phyloP scores from a whole-genome alignment of 1,140 invertebrate species.

The Drosophila kohkoa region DNA sequence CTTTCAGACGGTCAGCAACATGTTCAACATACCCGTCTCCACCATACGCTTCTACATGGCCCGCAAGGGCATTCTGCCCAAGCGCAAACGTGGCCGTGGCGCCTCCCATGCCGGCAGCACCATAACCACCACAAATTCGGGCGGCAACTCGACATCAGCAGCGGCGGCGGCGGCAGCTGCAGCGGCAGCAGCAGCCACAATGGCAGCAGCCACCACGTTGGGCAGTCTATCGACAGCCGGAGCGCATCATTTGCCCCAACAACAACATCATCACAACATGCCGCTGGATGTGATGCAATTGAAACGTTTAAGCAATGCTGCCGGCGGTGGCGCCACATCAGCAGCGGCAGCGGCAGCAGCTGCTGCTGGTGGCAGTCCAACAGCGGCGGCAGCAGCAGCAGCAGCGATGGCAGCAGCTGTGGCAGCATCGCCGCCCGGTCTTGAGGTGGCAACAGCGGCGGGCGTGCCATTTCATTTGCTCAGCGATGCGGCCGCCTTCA shows the following conservation, averaged over 20 bases:
- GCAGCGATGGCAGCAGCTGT: slow-evolving; percentile 31
- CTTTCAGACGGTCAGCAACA: slow-evolving; percentile 92
- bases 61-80: slow-evolving; percentile 91
- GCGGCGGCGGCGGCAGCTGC: slow-evolving; percentile 19
- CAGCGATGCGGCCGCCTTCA: slow-evolving; percentile 84
- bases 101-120: slow-evolving; percentile 75
- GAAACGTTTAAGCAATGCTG: slow-evolving; percentile 47
- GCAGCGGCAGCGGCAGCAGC: not conserved
- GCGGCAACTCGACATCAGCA: slow-evolving; percentile 43
- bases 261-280: slow-evolving; percentile 31
- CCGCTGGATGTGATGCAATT: slow-evolving; percentile 57
- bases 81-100: slow-evolving; percentile 89
- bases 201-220: slow-evolving; percentile 51
- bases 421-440: slow-evolving; percentile 35
- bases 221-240: slow-evolving; percentile 44
- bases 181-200: slow-evolving; percentile 35
- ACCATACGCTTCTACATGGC: slow-evolving; percentile 94
- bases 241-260: slow-evolving; percentile 37
- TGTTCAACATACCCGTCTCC: slow-evolving; percentile 94
- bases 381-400: slow-evolving; percentile 14
- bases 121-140: slow-evolving; percentile 49
- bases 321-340: not conserved
- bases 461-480: slow-evolving; percentile 91
- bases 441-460: slow-evolving; percentile 86
- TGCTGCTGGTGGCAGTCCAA: slow-evolving; percentile 17